Percentiles rank a stretch among this genome's conserved stretches.
These are phyloP conservation scores for Hirudo medicinalis DNA, from an alignment of 1,140 invertebrate species.

Conservation along the genomic window DNA sequence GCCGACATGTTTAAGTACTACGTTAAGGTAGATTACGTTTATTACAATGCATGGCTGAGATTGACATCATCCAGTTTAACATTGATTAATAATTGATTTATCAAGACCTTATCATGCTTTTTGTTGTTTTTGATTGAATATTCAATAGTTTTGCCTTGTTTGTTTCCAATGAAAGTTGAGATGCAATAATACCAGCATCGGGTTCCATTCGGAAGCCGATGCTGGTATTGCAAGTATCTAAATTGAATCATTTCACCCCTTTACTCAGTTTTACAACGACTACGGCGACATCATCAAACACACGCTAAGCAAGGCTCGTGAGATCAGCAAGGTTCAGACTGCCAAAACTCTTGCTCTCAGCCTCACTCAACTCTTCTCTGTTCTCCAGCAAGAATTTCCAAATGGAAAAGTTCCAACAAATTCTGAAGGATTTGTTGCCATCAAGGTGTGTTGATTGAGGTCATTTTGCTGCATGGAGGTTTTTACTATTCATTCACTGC, in stretches of 20 bases:
- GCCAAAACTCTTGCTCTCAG: slow-evolving; percentile 85
- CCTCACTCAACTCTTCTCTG: slow-evolving; percentile 65
- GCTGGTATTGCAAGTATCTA: not conserved
- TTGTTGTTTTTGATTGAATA: no score
- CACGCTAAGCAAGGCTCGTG: slow-evolving; percentile 83
- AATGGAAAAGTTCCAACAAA: slow-evolving; percentile 50
- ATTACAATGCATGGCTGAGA: not conserved
- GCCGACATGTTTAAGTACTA: slow-evolving; percentile 94
- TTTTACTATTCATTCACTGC: slow-evolving; percentile 24
- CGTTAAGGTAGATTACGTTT: slow-evolving; percentile 57
- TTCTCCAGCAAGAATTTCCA: slow-evolving; percentile 49
- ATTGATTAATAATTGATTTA: no score
- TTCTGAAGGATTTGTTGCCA: slow-evolving; percentile 65
- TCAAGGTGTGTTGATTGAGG: slow-evolving; percentile 53
- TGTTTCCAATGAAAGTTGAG: no score
- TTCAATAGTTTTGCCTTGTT: no score
- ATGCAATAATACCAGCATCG: no score
- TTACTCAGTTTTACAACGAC: slow-evolving; percentile 77
- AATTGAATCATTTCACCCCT: not conserved
- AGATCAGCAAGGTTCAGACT: slow-evolving; percentile 93
- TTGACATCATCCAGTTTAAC: not conserved
- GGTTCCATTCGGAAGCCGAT: no score
- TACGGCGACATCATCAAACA: slow-evolving; percentile 99
- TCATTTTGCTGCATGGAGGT: not conserved
- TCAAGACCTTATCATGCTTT: no score